phyloP scores from a whole-genome alignment of 1,140 invertebrate genomes.

The Pararge aegeria region DNA sequence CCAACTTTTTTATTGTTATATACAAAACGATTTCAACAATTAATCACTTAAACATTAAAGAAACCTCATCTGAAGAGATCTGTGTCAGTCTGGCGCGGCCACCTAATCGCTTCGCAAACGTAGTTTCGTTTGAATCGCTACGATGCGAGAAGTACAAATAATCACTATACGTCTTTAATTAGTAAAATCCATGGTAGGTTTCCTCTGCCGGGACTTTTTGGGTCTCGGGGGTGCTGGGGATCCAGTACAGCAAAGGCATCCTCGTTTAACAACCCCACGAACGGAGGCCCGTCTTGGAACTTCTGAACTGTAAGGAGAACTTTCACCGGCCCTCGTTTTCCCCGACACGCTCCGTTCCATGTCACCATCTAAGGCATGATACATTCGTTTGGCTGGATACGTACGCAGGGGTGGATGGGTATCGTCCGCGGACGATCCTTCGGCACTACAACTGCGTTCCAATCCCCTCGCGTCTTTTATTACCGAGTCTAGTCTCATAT shows the following conservation, averaged over 20 bases:
- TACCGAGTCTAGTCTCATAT: slow-evolving; percentile 69
- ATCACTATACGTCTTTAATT: slow-evolving; percentile 27
- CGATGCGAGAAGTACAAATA: slow-evolving; percentile 21
- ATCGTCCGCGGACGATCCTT: slow-evolving; percentile 51
- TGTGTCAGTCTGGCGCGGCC: slow-evolving; percentile 49
- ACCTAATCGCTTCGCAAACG: not conserved
- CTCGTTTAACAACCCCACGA: slow-evolving; percentile 67
- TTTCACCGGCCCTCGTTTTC: slow-evolving; percentile 61
- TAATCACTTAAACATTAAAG: slow-evolving; percentile 41
- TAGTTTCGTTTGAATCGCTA: not conserved
- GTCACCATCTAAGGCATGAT: slow-evolving; percentile 39
- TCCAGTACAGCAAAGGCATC: slow-evolving; percentile 74
- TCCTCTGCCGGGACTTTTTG: slow-evolving; percentile 55
- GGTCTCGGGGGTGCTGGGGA: slow-evolving; percentile 50
- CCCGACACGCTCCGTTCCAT: slow-evolving; percentile 52
- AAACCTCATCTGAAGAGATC: slow-evolving; percentile 52
- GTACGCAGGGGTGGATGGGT: slow-evolving; percentile 55
- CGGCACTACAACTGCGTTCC: slow-evolving; percentile 43
- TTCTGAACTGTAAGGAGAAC: slow-evolving; percentile 42
- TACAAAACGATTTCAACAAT: slow-evolving; percentile 72
- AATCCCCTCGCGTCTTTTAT: slow-evolving; percentile 66
- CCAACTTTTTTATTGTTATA: slow-evolving; percentile 44
- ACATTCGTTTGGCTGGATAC: slow-evolving; percentile 50
- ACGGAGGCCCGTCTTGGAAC: slow-evolving; percentile 57
- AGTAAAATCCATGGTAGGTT: slow-evolving; percentile 56